These are phyloP conservation scores for Platynereis dumerilii DNA, from an alignment of 2,888 invertebrate species.

Conservation along the genomic window DNA sequence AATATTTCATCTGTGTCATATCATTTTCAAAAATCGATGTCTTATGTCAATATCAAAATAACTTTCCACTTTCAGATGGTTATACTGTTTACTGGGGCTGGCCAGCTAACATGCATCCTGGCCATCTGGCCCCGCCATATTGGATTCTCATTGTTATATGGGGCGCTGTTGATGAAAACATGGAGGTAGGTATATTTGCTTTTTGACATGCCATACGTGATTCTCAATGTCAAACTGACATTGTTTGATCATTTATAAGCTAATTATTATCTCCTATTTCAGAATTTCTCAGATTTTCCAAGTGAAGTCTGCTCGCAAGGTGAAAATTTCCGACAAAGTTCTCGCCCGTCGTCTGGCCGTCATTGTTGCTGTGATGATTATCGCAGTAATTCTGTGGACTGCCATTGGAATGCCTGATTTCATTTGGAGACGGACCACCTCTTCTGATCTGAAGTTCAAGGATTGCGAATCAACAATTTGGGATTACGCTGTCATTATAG, in stretches of 20 bases:
- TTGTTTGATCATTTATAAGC: too few relatives aligned
- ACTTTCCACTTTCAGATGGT: conserved; percentile 78
- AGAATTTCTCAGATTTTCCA: conserved; percentile 91
- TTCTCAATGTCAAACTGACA: too few relatives aligned
- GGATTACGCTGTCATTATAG: conserved; percentile 91
- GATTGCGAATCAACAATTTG: conserved; percentile 93
- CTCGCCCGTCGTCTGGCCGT: conserved; percentile 92
- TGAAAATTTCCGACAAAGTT: conserved; percentile 91
- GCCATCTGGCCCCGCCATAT: conserved; percentile 92
- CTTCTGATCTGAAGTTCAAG: conserved; percentile 81
- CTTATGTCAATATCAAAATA: background rate
- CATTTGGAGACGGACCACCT: conserved; percentile 40
- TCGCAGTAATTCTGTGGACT: conserved; percentile 90
- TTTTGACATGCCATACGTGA: too few relatives aligned
- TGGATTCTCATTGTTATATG: conserved; percentile 92
- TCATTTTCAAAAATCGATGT: too few relatives aligned
- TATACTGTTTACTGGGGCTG: conserved; percentile 86
- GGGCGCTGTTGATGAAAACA: conserved; percentile 90
- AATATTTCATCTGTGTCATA: too few relatives aligned
- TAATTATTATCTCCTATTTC: conserved; percentile 46
- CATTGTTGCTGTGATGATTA: conserved; percentile 85
- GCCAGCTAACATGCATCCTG: conserved; percentile 83
- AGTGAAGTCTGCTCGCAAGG: conserved; percentile 90
- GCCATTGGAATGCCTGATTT: conserved; percentile 61
- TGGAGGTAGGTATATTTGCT: conserved; percentile 81